Conservation (phyloP, 64 coral and sea anemone species). For the Cladopsammia gracilis region DNA sequence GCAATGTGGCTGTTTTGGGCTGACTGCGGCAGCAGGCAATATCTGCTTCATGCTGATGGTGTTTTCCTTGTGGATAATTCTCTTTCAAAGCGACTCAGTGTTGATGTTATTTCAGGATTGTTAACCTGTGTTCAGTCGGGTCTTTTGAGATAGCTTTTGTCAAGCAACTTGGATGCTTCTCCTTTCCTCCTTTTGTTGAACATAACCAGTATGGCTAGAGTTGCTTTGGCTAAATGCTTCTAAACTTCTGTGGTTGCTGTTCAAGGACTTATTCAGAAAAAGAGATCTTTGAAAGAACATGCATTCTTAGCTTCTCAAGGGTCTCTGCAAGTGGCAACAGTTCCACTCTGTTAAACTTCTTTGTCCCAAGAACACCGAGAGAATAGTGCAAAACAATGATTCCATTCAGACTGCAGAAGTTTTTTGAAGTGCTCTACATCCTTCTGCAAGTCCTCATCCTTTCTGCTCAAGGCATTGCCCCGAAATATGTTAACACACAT, state of each 20-base stretch:
- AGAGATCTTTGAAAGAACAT: slow-evolving; percentile 31
- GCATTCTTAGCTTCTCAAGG: slow-evolving; percentile 29
- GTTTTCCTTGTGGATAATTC: slow-evolving; percentile 23
- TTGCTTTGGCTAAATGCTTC: slow-evolving; percentile 42
- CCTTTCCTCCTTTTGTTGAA: slow-evolving; percentile 62
- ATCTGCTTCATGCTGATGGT: too few relatives aligned
- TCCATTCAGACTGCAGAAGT: slow-evolving; percentile 50
- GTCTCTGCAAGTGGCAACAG: slow-evolving; percentile 52
- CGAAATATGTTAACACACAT: slow-evolving; percentile 43
- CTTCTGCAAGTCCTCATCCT: slow-evolving; percentile 21
- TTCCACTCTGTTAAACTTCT: slow-evolving; percentile 51
- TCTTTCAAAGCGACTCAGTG: slow-evolving; percentile 21
- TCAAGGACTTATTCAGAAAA: neutral
- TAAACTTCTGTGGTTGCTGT: slow-evolving; percentile 12
- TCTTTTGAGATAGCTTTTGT: neutral
- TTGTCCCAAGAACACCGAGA: neutral
- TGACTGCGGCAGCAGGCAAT: too few relatives aligned
- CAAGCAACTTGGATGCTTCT: slow-evolving; percentile 38
- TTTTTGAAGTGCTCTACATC: slow-evolving; percentile 60
- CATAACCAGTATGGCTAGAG: slow-evolving; percentile 54
- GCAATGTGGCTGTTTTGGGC: too few relatives aligned
- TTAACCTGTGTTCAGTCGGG: slow-evolving; percentile 43
- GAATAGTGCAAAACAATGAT: slow-evolving; percentile 48
- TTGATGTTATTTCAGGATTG: neutral
- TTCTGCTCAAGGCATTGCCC: slow-evolving; percentile 44